phyloP scores from a whole-genome alignment of 2,888 invertebrate genomes.

The Ganaspis brasiliensis region DNA sequence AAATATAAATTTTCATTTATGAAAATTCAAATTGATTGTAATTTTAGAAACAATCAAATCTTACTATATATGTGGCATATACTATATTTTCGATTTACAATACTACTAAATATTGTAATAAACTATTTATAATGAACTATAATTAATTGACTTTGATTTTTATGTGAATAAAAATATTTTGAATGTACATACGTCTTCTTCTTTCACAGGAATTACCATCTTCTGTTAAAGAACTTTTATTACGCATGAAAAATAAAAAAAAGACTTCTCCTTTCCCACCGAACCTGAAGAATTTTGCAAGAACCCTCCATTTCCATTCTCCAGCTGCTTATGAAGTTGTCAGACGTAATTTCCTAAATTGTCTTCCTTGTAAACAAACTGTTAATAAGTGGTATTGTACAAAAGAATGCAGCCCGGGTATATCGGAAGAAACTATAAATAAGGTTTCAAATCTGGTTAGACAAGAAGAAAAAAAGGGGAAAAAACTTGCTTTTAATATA shows the following conservation, averaged over 20 bases:
- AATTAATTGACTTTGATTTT: too few relatives aligned
- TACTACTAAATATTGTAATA: too few relatives aligned
- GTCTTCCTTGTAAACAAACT: constrained; percentile 46
- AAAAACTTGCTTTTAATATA: constrained; percentile 53
- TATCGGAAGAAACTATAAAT: constrained; percentile 47
- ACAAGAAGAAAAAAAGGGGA: constrained; percentile 32
- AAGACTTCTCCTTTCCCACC: constrained; percentile 48
- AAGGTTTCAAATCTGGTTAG: constrained; percentile 44
- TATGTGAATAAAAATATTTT: too few relatives aligned
- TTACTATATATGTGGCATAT: too few relatives aligned
- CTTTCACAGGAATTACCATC: constrained; percentile 22
- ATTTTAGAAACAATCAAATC: too few relatives aligned
- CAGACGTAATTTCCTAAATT: constrained; percentile 45
- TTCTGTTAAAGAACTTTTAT: constrained; percentile 41
- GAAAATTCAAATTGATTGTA: too few relatives aligned
- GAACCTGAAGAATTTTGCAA: constrained; percentile 49
- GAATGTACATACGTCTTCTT: too few relatives aligned
- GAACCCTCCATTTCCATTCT: constrained; percentile 50
- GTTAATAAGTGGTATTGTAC: constrained; percentile 45
- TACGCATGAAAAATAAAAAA: constrained; percentile 49
- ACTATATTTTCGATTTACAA: too few relatives aligned
- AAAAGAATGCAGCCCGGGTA: constrained; percentile 48
- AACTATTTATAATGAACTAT: too few relatives aligned
- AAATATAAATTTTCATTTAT: too few relatives aligned
- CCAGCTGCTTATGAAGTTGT: constrained; percentile 51